These are phyloP conservation scores for Tenthredo amoena DNA, from an alignment of 2,888 invertebrate species.

Conservation along the genomic window DNA sequence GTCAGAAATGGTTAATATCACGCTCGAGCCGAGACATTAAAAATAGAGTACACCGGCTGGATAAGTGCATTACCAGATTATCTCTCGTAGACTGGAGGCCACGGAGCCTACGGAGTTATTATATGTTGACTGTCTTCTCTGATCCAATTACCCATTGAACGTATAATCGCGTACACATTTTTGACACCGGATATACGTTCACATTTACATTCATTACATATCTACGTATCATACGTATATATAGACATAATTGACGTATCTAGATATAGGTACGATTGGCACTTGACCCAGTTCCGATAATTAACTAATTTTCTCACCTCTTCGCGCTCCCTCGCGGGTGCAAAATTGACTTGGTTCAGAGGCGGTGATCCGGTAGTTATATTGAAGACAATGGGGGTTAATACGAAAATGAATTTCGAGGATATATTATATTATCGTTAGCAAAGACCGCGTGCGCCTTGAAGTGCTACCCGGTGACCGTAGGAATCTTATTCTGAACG, in stretches of 20 bases:
- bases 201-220: not conserved
- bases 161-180: slow-evolving; percentile 19
- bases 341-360: not conserved
- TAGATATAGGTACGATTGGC: slow-evolving; percentile 36
- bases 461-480: not conserved
- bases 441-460: not conserved
- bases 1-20: not conserved
- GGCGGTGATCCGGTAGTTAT: not conserved
- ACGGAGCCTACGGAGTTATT: slow-evolving; percentile 7
- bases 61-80: slow-evolving; percentile 44
- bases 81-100: slow-evolving; percentile 10
- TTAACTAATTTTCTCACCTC: slow-evolving; percentile 47
- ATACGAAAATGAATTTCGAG: slow-evolving; percentile 14
- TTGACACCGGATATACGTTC: not conserved
- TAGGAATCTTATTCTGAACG: not conserved
- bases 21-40: not conserved
- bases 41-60: not conserved
- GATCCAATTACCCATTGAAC: slow-evolving; percentile 33
- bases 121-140: slow-evolving; percentile 46
- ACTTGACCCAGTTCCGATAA: slow-evolving; percentile 49
- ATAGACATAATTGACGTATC: not conserved
- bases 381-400: slow-evolving; percentile 31
- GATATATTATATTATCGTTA: slow-evolving; percentile 5
- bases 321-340: slow-evolving; percentile 27
- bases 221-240: not conserved